Evolutionary conservation across 2,113 vertebrate species (phyloP), one percentile per base, ranked within the genome.

Genomic region (Channa argus): DNA sequence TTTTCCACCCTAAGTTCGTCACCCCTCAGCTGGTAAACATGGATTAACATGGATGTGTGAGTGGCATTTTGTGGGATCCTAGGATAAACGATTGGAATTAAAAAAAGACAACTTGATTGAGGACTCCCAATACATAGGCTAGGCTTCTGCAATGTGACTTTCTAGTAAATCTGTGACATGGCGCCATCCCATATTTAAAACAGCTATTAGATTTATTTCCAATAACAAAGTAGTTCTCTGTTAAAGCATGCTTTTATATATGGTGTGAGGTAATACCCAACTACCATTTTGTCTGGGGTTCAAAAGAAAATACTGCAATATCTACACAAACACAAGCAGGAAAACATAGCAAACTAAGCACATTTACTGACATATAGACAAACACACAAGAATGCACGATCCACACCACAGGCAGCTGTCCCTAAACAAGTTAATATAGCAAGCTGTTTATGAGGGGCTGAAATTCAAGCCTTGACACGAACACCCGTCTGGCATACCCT

Each of bases 381-480:
- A 24, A 88, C 73, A 85, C 11, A 89, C 79, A 80, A 64, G 71
- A 49, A 80, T 75, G 76, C 77, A 82, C 73, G 60, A 86, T 78
- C 71, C 78, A 74, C 80, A 72, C 63, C 60, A 78, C 64, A 71
- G 67, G 86, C 93, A 96, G 95, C 95, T 96, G 94, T 95, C 93
- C 86, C 82, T 91, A 94, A 95, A 93, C 94, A 90, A 94, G 95
- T 92, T 94, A 94, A 95, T 94, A 95, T 94, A 95, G 94, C 92
- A 92, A 75, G 89, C 92, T 94, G 94, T 94, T 95, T 95, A 95
- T 94, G 91, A 93, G 91, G 82, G 86, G 88, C 81, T 92, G 94
- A 95, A 95, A 95, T 85, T 85, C 69, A 93, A 94, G 84, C 93
- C 88, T 24, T 49, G 85, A 92, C 91, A 91, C 89, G 59, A 88